Evolutionary conservation across 2,797 vertebrate species (phyloP).

Genomic region (Cossypha caffra): DNA sequence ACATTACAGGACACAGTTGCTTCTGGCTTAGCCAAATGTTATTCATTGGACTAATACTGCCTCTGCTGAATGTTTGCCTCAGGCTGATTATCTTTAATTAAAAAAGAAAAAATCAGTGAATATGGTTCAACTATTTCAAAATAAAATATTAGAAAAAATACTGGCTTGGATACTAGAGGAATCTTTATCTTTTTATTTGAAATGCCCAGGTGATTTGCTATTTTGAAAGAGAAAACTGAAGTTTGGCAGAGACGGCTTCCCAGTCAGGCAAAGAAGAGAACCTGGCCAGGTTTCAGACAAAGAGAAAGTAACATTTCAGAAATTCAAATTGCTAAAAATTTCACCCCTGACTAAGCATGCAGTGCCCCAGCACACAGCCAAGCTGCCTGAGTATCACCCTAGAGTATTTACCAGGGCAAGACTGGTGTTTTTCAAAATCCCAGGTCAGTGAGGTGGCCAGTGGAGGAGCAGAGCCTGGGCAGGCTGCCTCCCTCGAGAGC

Average conservation of each 20-base stretch:
- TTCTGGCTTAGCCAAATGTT: neutral
- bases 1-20: neutral
- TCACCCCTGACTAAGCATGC: neutral
- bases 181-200: neutral
- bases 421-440: neutral
- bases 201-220: neutral
- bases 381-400: neutral
- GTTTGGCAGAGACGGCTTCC: neutral
- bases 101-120: neutral
- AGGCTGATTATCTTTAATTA: neutral
- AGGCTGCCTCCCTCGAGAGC: fast-evolving
- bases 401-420: neutral
- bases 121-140: neutral
- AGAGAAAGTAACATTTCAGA: neutral
- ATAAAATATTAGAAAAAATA: neutral
- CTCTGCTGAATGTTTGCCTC: neutral
- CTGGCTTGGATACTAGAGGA: neutral
- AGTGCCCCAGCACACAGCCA: neutral
- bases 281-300: neutral
- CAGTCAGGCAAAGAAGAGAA: neutral
- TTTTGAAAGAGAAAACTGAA: neutral
- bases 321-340: neutral
- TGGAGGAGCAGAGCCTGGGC: neutral
- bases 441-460: fast-evolving
- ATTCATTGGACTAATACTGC: neutral